Percentiles rank a stretch among this genome's conserved stretches.
Conservation (phyloP, 1,140 invertebrate species). For the Cydia pomonella region DNA sequence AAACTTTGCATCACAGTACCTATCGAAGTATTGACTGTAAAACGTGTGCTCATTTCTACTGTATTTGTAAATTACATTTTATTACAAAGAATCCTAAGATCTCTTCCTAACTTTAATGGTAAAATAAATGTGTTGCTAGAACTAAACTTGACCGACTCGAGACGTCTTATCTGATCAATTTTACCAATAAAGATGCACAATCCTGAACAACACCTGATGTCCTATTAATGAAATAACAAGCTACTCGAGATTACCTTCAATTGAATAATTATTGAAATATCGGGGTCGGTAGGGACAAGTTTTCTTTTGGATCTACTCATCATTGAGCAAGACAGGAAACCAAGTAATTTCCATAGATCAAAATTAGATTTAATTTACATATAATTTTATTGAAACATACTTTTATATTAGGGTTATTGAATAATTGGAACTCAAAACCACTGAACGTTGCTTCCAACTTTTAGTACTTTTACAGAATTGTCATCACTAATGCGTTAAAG, state of each 20-base stretch:
- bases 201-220: slow-evolving; percentile 1
- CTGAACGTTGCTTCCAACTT: not conserved
- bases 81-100: too few relatives aligned
- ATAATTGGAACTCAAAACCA: not conserved
- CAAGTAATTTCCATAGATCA: not conserved
- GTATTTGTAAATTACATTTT: not conserved
- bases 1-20: too few relatives aligned
- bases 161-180: not conserved
- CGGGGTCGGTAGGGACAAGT: not conserved
- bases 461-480: not conserved
- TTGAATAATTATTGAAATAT: not conserved
- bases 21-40: not conserved
- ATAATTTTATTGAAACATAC: too few relatives aligned
- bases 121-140: not conserved
- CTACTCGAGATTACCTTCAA: not conserved
- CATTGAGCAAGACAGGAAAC: not conserved
- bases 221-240: not conserved
- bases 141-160: too few relatives aligned
- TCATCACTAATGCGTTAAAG: not conserved
- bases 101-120: not conserved
- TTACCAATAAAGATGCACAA: not conserved
- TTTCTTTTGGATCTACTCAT: not conserved
- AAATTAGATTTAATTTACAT: not conserved
- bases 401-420: not conserved
- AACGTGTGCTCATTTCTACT: slow-evolving; percentile 1